Evolutionary conservation across 1,140 invertebrate species (phyloP), one percentile per base, ranked within the genome.

Genomic region (Lepidurus arcticus): DNA sequence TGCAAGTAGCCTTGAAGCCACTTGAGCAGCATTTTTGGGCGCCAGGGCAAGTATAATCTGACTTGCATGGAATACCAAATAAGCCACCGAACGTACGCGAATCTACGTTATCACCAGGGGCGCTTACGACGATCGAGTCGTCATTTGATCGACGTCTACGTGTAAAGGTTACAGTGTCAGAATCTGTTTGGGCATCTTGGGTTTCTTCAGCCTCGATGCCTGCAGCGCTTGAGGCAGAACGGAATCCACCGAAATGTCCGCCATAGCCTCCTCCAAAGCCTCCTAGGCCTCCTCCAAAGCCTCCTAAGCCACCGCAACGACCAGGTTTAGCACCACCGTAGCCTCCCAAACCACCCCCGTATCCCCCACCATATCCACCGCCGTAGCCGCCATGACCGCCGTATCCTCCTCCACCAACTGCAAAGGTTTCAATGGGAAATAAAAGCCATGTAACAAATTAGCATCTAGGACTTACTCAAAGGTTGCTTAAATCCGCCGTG

Each of bases 1-100:
- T 65, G 53, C 53, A 65, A 13, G 53, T 65, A 65, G 53, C 53
- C 53, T 65, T 65, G 13, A 65, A 65, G 3, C 53, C 53, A n/a
- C 53, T 65, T 0, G 21, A 65, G 53, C 53, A 65, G 53, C 53
- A 65, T 65, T 65, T 65, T 21, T 65, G 53, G 3, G 3, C 13
- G 13, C 53, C 53, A 16, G 53, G 53, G 53, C 53, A 65, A 13
- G 53, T 65, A 65, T 65, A 65, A 16, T 65, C 53, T 1, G 53
- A 65, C 53, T 65, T 65, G 53, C 53, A 65, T 7, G 53, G 53
- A 21, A 65, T 65, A 21, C 53, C 53, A 16, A 65, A 65, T 7
- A 65, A 65, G 53, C 53, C 53, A 65, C 53, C 53, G n/a, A 65
- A n/a, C 10, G 21, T n/a, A 16, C 53, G 53, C n/a, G 53, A 13